Percentiles rank a stretch among this genome's conserved stretches.
phyloP scores from a whole-genome alignment of 2,113 vertebrate species.

The Megalops atlanticus region DNA sequence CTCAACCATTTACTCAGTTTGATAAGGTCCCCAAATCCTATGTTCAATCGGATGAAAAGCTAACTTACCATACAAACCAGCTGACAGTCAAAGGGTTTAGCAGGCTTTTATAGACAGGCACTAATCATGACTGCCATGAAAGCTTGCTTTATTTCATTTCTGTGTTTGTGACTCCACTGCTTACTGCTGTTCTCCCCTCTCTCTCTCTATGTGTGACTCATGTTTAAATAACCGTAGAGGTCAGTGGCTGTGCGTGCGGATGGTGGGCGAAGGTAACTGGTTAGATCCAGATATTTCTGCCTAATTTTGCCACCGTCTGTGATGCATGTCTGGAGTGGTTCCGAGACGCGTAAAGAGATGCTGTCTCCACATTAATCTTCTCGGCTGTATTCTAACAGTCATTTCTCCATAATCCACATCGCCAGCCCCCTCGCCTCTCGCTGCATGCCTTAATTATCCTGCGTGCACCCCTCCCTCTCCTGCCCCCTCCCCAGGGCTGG shows the following conservation, averaged over 20 bases:
- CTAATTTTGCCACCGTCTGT: constrained; percentile 63
- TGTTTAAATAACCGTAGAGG: constrained; percentile 39
- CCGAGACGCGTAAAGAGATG: constrained; percentile 63
- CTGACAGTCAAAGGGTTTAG: neutral
- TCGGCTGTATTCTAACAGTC: constrained; percentile 67
- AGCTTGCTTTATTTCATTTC: constrained; percentile 33
- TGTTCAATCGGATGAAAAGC: constrained; percentile 22
- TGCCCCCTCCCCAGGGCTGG: constrained; percentile 20
- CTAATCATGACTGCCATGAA: neutral
- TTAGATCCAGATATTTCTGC: constrained; percentile 62
- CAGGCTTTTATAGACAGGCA: neutral
- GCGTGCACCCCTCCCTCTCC: constrained; percentile 13
- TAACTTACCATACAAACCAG: neutral
- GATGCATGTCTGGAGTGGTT: constrained; percentile 61
- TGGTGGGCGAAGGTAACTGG: constrained; percentile 63
- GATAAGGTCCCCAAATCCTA: constrained; percentile 8
- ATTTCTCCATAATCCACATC: constrained; percentile 71
- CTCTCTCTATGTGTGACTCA: constrained; percentile 5
- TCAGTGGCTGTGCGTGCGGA: constrained; percentile 59
- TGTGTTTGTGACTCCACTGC: neutral
- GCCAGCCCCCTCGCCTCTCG: constrained; percentile 60
- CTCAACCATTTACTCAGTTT: neutral
- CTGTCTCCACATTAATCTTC: constrained; percentile 67
- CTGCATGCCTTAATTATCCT: constrained; percentile 62
- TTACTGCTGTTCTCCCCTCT: constrained; percentile 14